Base-by-base conservation (phyloP, 2,797 vertebrate species). In the Pseudotriccus pelzelni region DNA sequence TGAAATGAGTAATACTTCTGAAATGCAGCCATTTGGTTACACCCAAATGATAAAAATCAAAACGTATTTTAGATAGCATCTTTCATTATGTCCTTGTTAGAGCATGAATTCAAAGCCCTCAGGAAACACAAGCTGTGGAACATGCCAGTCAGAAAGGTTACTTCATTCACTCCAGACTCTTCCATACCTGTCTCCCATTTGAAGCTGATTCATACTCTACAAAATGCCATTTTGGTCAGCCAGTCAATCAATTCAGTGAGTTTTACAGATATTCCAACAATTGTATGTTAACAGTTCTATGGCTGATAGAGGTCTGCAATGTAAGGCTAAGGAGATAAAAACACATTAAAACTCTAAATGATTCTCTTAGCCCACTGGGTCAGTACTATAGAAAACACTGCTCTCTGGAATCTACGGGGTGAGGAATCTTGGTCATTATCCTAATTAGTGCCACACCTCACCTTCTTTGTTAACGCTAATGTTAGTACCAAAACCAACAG, bases 41-140 rank as follows among this genome's bases (percentile, higher is more conserved):
- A 96, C 93, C 94, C 95, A 79, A 87, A 84, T 17, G 84, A 97
- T 95, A 96, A 94, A 93, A 93, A 92, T 89, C 67, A 59, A 78
- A 91, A 60, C 0, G 7, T 86, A 43, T 88, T 87, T 96, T 41
- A 93, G 93, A 92, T 89, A 70, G 53, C 74, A 95, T 90, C 94
- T 90, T 87, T 93, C 89, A 77, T 91, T 87, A 82, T 30, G 7
- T 72, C 95, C 89, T 64, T 92, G 94, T 96, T 93, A 58, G 56
- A 92, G 87, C 93, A 93, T 77, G 94, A 96, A 96, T 92, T 86
- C 80, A 75, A 78, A 93, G 84, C 94, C 94, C 66, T 22, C 82
- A 84, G 88, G 87, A 83, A 95, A 85, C 28, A 87, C 8, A 59
- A 60, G 84, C 89, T 91, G 74, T 60, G 94, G 67, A 94, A 93